Conservation (phyloP, 2,797 vertebrate species). For the Aselliscus stoliczkanus region DNA sequence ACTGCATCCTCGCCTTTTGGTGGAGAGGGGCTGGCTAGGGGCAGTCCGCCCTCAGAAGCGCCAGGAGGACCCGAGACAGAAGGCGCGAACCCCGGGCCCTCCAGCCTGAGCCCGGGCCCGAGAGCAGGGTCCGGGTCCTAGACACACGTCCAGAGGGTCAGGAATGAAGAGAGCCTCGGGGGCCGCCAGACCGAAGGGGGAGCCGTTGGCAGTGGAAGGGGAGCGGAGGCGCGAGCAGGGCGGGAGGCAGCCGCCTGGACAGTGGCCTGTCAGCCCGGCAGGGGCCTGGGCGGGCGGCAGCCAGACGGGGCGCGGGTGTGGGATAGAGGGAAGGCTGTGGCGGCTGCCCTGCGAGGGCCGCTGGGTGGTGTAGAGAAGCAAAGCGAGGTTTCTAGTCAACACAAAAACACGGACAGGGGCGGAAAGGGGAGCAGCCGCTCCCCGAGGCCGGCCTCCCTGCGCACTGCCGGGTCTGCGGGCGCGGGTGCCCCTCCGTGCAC, state of each 20-base stretch:
- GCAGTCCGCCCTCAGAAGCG: background rate
- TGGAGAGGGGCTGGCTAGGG: no score
- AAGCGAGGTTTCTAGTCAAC: background rate
- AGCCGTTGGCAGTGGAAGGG: background rate
- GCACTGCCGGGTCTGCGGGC: no score
- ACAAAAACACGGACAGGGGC: fast-evolving
- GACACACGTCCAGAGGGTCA: background rate
- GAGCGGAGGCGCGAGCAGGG: no score
- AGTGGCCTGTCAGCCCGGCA: no score
- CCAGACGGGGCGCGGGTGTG: fast-evolving
- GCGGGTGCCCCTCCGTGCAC: background rate
- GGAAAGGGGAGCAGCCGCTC: fast-evolving
- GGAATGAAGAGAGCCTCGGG: background rate
- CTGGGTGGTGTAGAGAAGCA: background rate
- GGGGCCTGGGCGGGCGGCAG: background rate
- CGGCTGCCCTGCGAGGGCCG: background rate
- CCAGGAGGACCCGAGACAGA: background rate
- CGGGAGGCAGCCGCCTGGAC: no score
- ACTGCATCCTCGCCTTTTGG: background rate
- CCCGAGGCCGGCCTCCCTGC: no score
- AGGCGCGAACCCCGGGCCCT: background rate
- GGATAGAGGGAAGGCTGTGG: background rate
- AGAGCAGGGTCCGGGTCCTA: background rate
- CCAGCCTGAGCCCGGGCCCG: fast-evolving
- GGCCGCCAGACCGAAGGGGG: background rate